Percentiles rank a stretch among this genome's conserved stretches.
These are phyloP conservation scores for Sarcoramphus papa DNA, from an alignment of 2,797 vertebrate genomes.

Conservation along the genomic window DNA sequence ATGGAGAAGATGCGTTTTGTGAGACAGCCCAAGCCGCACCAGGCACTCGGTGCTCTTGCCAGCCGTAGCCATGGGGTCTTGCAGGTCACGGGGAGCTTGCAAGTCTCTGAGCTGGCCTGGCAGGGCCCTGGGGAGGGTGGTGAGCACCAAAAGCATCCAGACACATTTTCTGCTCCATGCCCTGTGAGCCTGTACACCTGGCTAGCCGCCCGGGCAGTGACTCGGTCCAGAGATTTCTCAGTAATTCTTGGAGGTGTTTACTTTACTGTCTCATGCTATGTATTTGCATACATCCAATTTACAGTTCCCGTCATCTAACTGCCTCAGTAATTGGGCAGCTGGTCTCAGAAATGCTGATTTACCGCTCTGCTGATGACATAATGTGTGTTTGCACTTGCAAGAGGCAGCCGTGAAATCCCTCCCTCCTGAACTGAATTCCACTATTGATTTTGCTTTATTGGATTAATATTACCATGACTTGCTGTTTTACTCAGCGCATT, in stretches of 20 bases:
- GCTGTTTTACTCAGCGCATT: not conserved
- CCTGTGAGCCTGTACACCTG: not conserved
- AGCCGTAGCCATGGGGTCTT: rapidly evolving
- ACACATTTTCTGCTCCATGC: not conserved
- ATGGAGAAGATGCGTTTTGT: rapidly evolving
- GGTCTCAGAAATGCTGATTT: constrained; percentile 49
- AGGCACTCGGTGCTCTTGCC: rapidly evolving
- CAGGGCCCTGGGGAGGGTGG: not conserved
- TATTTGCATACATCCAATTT: constrained; percentile 55
- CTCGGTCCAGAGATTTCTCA: not conserved
- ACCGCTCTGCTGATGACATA: constrained; percentile 35
- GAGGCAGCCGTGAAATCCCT: not conserved
- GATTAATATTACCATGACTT: not conserved
- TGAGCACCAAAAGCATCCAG: not conserved
- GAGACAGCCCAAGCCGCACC: not conserved
- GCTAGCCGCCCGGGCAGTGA: rapidly evolving
- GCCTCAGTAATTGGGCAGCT: constrained; percentile 47
- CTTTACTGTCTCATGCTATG: not conserved
- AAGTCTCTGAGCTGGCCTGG: not conserved
- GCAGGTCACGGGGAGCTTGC: not conserved
- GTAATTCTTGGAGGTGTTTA: constrained; percentile 19
- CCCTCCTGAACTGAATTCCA: not conserved
- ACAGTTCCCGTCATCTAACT: not conserved
- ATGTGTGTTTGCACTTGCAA: not conserved
- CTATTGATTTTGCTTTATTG: not conserved